phyloP scores from a whole-genome alignment of 2,113 vertebrate genomes.

The Turnix velox region DNA sequence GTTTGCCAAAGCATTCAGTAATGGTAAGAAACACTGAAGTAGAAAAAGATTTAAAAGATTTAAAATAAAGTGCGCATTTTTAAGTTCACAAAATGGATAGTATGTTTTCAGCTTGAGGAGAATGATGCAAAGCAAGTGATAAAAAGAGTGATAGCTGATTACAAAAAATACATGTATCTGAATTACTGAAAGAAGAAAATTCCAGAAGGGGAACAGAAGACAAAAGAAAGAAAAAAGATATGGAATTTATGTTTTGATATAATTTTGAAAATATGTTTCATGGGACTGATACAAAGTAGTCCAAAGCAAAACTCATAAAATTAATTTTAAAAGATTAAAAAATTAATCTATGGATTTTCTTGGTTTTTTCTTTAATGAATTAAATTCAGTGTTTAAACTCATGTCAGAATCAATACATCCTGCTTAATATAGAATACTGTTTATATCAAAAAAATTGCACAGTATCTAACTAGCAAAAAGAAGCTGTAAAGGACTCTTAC shows the following conservation, averaged over 20 bases:
- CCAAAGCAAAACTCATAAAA: neutral
- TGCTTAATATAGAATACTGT: neutral
- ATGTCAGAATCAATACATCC: neutral
- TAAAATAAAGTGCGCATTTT: neutral
- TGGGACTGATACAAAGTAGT: neutral
- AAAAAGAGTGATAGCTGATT: neutral
- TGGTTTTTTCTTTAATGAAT: neutral
- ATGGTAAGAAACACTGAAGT: neutral
- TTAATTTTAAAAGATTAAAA: neutral
- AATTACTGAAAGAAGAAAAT: neutral
- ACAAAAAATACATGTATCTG: neutral
- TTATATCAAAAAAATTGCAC: neutral
- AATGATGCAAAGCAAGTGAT: neutral
- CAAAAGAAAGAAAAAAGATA: neutral
- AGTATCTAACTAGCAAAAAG: neutral
- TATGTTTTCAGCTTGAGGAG: neutral
- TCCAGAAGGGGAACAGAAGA: neutral
- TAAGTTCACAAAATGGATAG: neutral
- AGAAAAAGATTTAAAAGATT: neutral
- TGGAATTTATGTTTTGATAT: neutral
- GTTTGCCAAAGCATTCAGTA: neutral
- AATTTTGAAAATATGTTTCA: neutral
- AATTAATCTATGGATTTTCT: rapidly evolving
- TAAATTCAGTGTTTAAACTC: neutral
- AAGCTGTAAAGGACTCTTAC: neutral